Conservation (phyloP, 2,797 vertebrate species). For the Sylvia borin region DNA sequence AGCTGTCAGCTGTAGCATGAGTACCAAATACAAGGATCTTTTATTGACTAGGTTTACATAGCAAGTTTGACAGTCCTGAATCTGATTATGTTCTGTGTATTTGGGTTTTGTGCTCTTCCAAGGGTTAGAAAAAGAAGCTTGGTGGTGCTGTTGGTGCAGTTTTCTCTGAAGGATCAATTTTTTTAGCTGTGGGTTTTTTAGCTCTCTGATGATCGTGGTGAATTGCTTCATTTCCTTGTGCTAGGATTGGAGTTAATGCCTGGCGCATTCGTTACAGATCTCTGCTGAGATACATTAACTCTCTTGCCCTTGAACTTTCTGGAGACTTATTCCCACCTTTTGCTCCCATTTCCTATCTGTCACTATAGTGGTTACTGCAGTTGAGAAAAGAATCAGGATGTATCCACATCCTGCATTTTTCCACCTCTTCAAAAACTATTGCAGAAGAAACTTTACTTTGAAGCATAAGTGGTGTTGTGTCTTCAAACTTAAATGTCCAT, state of each 20-base stretch:
- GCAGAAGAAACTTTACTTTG: not conserved
- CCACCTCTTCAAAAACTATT: not conserved
- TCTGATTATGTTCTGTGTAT: not conserved
- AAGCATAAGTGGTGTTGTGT: not conserved
- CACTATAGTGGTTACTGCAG: not conserved
- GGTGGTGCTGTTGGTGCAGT: not conserved
- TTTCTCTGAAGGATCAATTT: not conserved
- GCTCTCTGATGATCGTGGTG: not conserved
- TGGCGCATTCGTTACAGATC: rapidly evolving
- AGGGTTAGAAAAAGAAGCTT: not conserved
- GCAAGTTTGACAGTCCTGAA: not conserved
- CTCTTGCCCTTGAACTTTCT: not conserved
- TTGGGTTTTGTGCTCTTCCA: not conserved
- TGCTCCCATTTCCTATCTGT: not conserved
- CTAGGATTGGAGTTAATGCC: not conserved
- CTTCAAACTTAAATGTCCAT: not conserved
- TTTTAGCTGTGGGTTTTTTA: not conserved
- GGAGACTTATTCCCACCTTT: not conserved
- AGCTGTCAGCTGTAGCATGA: not conserved
- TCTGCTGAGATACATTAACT: not conserved
- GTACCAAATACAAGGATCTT: not conserved
- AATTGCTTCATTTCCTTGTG: not conserved
- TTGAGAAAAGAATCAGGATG: not conserved
- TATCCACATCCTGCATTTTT: not conserved
- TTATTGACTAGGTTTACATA: not conserved